phyloP scores from a whole-genome alignment of 2,113 vertebrate genomes.

The Zosterops japonicus region DNA sequence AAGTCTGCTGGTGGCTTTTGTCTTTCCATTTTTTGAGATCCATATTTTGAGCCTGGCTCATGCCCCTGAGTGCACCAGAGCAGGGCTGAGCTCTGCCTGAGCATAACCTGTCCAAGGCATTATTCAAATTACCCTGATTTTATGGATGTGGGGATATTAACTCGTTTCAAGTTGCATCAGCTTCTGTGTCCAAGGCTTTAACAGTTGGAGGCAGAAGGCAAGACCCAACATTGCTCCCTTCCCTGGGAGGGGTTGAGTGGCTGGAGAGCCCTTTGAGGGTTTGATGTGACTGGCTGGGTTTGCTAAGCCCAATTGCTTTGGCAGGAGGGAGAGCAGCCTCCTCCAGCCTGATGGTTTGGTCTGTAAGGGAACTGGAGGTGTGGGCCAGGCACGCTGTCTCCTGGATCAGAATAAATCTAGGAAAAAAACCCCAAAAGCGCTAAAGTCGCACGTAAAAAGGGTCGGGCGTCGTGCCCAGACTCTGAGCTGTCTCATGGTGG shows the following conservation, averaged over 20 bases:
- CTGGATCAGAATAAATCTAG: background rate
- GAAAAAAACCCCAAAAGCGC: background rate
- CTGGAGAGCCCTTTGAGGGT: constrained; percentile 6
- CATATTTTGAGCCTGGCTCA: background rate
- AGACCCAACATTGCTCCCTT: background rate
- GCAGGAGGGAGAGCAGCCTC: background rate
- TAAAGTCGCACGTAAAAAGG: background rate
- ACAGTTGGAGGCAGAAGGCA: background rate
- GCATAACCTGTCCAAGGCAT: background rate
- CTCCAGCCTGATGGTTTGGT: background rate
- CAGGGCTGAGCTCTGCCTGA: background rate
- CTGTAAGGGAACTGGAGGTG: accelerated
- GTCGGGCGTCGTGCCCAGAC: accelerated
- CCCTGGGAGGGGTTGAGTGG: background rate
- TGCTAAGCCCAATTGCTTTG: background rate
- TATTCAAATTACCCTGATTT: background rate
- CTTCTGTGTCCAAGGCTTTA: background rate
- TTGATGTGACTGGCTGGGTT: background rate
- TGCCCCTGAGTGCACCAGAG: background rate
- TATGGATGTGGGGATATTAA: background rate
- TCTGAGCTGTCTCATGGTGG: accelerated
- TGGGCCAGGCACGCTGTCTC: background rate
- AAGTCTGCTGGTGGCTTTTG: background rate
- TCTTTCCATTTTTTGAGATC: background rate
- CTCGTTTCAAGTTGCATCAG: background rate